A percentile compares a stretch with the other conserved stretches of the same genome.
phyloP scores from a whole-genome alignment of 1,140 invertebrate species.

The Andrena cerasifolii region DNA sequence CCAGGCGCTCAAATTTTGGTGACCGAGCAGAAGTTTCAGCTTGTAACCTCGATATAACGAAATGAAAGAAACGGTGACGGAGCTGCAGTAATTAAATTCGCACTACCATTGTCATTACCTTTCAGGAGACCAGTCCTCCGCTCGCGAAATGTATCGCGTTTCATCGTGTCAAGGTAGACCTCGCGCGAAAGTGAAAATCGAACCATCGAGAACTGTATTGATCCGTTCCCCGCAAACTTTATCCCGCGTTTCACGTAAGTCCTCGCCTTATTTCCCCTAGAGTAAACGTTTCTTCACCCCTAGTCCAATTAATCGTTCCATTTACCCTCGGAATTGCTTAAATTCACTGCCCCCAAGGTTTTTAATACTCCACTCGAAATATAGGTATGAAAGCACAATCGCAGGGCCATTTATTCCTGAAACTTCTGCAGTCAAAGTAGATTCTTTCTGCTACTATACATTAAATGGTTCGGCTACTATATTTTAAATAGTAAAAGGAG shows the following conservation, averaged over 20 bases:
- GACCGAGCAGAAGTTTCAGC: not conserved
- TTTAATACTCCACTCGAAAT: no score
- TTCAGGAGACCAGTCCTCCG: not conserved
- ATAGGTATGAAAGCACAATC: no score
- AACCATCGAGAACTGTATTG: conserved; percentile 3
- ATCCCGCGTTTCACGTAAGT: not conserved
- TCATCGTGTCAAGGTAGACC: not conserved
- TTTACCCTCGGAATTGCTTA: not conserved
- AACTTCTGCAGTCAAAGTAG: no score
- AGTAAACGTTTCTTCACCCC: not conserved
- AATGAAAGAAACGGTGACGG: conserved; percentile 1
- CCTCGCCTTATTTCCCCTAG: not conserved
- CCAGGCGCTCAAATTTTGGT: not conserved
- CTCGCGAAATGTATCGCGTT: not conserved
- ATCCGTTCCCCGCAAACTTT: not conserved
- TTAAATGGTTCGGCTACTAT: no score
- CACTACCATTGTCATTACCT: not conserved
- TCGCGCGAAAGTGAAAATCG: conserved; percentile 14
- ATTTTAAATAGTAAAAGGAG: no score
- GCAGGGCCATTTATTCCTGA: no score
- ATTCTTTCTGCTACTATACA: no score
- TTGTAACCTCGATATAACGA: conserved; percentile 13
- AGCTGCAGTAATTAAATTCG: conserved; percentile 50
- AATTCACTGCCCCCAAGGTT: not conserved
- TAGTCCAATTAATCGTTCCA: not conserved